Evolutionary conservation across 1,140 invertebrate genomes (phyloP), one percentile per base, ranked within the genome.

Genomic region (Rhagoletis pomonella): DNA sequence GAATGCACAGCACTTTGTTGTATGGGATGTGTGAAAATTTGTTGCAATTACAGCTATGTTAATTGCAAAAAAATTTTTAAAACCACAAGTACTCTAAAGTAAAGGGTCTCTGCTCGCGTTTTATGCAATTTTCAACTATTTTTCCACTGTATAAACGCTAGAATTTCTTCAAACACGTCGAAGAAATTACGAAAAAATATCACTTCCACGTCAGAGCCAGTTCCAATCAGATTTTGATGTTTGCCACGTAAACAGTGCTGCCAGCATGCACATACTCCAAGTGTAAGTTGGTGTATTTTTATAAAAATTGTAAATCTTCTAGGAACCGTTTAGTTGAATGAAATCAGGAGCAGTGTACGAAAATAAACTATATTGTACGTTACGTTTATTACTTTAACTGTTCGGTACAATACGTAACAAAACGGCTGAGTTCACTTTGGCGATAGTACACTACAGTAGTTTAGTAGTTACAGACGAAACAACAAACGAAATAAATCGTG

Each of bases 181-280:
- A 60, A 85, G 58, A 85, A 85, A 85, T 60, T 85, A 44, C 50
- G 81, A 84, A 88, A 60, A 86, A 88, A 87, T n/a, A n/a, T 89
- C 87, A 92, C 91, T 91, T 92, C 91, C 91, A 92, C 91, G 91
- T 92, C 91, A 92, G 91, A 88, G 87, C n/a, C n/a, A n/a, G n/a
- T n/a, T n/a, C 42, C 88, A 89, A 89, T n/a, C n/a, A n/a, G 42
- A 42, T n/a, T 69, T 90, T 90, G 90, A 90, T 90, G 88, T 90
- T 89, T 90, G 90, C 91, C 91, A 92, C 91, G 90, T 92, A 92
- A 86, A 86, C 55, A 60, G 55, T 62, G 55, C 29, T 85, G 73
- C 73, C 73, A 50, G 47, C 29, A 17, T 9, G 50, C 5, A 55
- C 9, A 55, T 55, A 55, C 4, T 55, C 50, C 4, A 4, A 9